Evolutionary conservation across 1,140 invertebrate genomes (phyloP).

Genomic region (Maniola jurtina): DNA sequence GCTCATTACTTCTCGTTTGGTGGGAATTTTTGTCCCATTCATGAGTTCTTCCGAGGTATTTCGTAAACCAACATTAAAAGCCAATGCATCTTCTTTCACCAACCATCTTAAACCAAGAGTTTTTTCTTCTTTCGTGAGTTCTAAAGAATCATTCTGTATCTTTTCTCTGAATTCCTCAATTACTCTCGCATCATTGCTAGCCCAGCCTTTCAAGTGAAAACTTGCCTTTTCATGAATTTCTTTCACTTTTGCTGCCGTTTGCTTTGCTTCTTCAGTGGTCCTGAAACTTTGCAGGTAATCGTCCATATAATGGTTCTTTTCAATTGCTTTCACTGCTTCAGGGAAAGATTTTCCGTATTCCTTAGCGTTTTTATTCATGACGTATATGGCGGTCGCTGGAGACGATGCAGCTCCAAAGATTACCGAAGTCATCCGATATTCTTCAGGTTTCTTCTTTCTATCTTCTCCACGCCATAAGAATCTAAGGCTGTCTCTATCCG

Average conservation of each 20-base stretch:
- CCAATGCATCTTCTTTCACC: not conserved
- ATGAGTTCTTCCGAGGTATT: not conserved
- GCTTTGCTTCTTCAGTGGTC: not conserved
- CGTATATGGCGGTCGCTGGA: constrained; percentile 38
- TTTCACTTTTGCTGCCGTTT: not conserved
- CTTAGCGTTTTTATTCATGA: constrained; percentile 46
- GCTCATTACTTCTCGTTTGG: constrained; percentile 24
- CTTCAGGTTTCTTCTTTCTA: not conserved
- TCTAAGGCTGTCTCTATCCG: constrained; percentile 18
- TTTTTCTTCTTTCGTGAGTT: constrained; percentile 6
- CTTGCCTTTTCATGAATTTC: not conserved
- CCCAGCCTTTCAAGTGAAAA: constrained; percentile 12
- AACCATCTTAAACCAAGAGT: constrained; percentile 19
- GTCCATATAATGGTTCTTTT: constrained; percentile 48
- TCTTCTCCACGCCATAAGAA: constrained; percentile 19
- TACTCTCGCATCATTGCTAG: not conserved
- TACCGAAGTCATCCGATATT: constrained; percentile 45
- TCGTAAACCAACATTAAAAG: constrained; percentile 12
- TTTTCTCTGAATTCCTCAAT: not conserved
- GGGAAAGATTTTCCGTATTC: constrained; percentile 35
- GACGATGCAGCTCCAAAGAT: constrained; percentile 49
- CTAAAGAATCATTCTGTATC: not conserved
- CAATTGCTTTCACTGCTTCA: constrained; percentile 16
- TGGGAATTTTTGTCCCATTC: not conserved
- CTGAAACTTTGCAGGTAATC: constrained; percentile 45